These are phyloP conservation scores for Parapristionchus giblindavisi DNA, from an alignment of 2,888 invertebrate genomes.

Conservation along the genomic window DNA sequence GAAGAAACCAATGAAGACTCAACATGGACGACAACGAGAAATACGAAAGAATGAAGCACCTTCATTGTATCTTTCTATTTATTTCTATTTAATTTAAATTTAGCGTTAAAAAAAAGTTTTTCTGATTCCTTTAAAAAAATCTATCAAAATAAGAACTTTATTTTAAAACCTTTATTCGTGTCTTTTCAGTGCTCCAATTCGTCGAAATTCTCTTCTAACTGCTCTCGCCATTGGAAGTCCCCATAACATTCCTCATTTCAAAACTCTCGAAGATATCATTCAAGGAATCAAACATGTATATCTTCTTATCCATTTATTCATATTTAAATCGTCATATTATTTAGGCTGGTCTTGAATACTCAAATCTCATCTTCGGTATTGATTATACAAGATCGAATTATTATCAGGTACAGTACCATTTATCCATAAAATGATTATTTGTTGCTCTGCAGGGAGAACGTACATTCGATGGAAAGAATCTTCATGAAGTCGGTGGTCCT, in stretches of 20 bases:
- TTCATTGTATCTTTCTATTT: conserved; percentile 56
- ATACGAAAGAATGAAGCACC: conserved; percentile 67
- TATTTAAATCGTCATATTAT: background rate
- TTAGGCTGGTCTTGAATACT: conserved; percentile 69
- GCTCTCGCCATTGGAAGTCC: conserved; percentile 68
- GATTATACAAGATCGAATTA: conserved; percentile 75
- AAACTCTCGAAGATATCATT: conserved; percentile 68
- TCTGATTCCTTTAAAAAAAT: background rate
- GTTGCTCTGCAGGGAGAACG: conserved; percentile 71
- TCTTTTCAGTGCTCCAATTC: conserved; percentile 64
- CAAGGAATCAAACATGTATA: conserved; percentile 66
- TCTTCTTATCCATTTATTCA: background rate
- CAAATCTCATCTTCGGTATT: conserved; percentile 71
- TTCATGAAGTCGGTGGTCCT: conserved; percentile 70
- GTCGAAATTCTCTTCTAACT: conserved; percentile 67
- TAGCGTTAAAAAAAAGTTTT: conserved; percentile 20
- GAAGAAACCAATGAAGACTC: conserved; percentile 69
- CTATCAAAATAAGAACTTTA: background rate
- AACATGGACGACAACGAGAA: conserved; percentile 62
- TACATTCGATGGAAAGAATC: conserved; percentile 71
- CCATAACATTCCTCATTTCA: conserved; percentile 69
- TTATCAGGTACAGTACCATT: conserved; percentile 71
- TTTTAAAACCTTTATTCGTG: background rate
- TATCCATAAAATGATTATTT: background rate
- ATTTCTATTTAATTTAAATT: conserved; percentile 1